Evolutionary conservation across 2,113 vertebrate genomes (phyloP).

Genomic region (Picathartes gymnocephalus): DNA sequence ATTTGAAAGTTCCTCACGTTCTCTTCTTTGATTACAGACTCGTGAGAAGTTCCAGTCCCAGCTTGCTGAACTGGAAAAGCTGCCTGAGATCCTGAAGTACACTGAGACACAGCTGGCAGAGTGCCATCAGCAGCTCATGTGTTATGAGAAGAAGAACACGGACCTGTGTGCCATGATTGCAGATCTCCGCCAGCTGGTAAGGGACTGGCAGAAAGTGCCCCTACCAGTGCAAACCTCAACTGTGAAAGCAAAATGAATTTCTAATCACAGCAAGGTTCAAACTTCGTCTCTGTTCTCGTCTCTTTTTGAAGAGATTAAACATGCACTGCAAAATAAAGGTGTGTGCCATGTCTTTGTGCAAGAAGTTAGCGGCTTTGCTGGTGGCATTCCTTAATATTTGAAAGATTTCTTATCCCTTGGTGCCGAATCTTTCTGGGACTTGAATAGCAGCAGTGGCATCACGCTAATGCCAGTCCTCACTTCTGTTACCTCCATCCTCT

Average conservation of each 20-base stretch:
- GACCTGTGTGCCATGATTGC: conserved; percentile 80
- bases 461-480: background rate
- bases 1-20: background rate
- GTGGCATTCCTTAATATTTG: background rate
- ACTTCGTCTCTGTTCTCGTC: conserved; percentile 53
- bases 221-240: background rate
- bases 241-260: conserved; percentile 38
- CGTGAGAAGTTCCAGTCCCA: conserved; percentile 77
- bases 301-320: conserved; percentile 73
- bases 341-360: conserved; percentile 67
- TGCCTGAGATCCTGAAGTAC: conserved; percentile 82
- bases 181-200: conserved; percentile 87
- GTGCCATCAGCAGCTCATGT: conserved; percentile 78
- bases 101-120: conserved; percentile 81
- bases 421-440: background rate
- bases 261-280: conserved; percentile 51
- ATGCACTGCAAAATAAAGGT: conserved; percentile 73
- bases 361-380: conserved; percentile 1
- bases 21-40: conserved; percentile 37
- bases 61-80: conserved; percentile 82
- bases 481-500: background rate
- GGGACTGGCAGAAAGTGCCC: conserved; percentile 67
- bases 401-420: background rate
- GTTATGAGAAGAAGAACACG: conserved; percentile 79
- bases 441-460: background rate